Evolutionary conservation across 1,140 invertebrate genomes (phyloP), one percentile per base, ranked within the genome.

Genomic region (Scaptomyza pallida): DNA sequence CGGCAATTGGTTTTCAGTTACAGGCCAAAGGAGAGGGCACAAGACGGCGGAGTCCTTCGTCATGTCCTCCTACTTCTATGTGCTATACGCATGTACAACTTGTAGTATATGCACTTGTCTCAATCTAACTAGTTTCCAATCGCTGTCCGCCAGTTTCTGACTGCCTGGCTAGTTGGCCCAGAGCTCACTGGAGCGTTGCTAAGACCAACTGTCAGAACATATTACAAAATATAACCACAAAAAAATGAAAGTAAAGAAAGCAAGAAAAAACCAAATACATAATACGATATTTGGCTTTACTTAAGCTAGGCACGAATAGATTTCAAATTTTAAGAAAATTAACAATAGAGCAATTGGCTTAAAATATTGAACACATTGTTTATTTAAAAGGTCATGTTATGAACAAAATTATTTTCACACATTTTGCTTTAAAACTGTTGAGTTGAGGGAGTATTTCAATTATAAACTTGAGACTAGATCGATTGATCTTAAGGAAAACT

Each of bases 1-100:
- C 56, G 73, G 73, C 73, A 75, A 75, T 72, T 72, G 73, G 73
- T 75, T 75, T 75, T 75, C 69, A 68, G 69, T 75, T 75, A 72
- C 73, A 72, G 23, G 15, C 52, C 52, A 26, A 26, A 19, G 9
- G 44, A 37, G 26, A 17, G 37, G 33, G 35, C 37, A 9, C 23
- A 26, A 0, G 4, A 26, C 23, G 26, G 8, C 8, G 6, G 4
- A n/a, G 12, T 15, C 12, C n/a, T 26, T 13, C 41, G n/a, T n/a
- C n/a, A n/a, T n/a, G n/a, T 64, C 17, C 23, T 2, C 43, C 10
- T 3, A 12, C 12, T 1, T 17, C 13, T 23, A 1, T 41, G 19
- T 43, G 9, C 4, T 47, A 8, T 19, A 30, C 26, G 41, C 43
- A 30, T 19, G 15, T 19, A 33, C 40, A 8, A 16, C 37, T 52